A percentile compares a stretch with the other conserved stretches of the same genome.
Conservation (phyloP, 2,888 invertebrate species). For the Hirtodrosophila confusa region DNA sequence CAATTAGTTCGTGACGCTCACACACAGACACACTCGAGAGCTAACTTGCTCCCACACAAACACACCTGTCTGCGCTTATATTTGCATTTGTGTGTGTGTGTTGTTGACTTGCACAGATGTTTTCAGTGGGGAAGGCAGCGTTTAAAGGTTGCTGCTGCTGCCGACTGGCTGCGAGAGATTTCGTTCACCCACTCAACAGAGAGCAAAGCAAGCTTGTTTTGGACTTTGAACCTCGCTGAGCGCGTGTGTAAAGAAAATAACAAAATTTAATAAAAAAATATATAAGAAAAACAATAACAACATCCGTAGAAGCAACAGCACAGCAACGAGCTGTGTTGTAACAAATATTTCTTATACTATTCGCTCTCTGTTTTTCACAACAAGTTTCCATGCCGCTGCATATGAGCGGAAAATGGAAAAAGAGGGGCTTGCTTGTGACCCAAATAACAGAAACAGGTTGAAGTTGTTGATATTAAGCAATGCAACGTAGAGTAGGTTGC, state of each 20-base stretch:
- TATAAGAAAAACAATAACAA: constrained; percentile 35
- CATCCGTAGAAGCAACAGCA: constrained; percentile 8
- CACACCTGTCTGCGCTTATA: constrained; percentile 46
- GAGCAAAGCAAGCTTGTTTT: constrained; percentile 42
- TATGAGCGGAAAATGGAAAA: constrained; percentile 45
- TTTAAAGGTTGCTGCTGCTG: constrained; percentile 15
- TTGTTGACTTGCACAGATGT: constrained; percentile 54
- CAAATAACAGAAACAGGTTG: constrained; percentile 59
- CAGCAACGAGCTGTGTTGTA: constrained; percentile 49
- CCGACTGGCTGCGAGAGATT: background rate
- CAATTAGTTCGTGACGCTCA: constrained; percentile 37
- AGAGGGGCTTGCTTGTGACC: constrained; percentile 60
- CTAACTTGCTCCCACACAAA: constrained; percentile 29
- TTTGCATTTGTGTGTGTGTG: constrained; percentile 23
- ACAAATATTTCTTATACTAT: constrained; percentile 39
- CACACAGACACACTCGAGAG: constrained; percentile 3
- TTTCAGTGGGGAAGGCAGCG: constrained; percentile 30
- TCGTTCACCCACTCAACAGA: constrained; percentile 49
- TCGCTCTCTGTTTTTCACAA: constrained; percentile 46
- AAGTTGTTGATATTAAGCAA: constrained; percentile 37
- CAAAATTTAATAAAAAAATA: constrained; percentile 43
- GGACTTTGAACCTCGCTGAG: constrained; percentile 70
- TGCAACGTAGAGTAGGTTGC: constrained; percentile 36
- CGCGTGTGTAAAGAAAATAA: constrained; percentile 47
- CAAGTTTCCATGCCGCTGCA: constrained; percentile 47